phyloP scores from a whole-genome alignment of 2,888 invertebrate species.

The Tetranychus truncatus region DNA sequence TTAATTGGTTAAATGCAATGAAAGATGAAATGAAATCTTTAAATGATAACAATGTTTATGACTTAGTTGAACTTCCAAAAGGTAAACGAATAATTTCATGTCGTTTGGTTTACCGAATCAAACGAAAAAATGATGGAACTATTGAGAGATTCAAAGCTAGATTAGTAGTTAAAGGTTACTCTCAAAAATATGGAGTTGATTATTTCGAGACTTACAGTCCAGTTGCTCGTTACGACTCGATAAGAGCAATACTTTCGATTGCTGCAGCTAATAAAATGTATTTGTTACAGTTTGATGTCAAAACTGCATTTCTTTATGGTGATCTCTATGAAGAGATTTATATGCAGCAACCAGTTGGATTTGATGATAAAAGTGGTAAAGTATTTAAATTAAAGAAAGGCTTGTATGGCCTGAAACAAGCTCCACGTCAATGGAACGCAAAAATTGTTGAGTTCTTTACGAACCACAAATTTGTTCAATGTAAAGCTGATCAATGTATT shows the following conservation, averaged over 20 bases:
- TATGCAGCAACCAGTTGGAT: slow-evolving; percentile 25
- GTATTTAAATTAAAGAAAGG: not conserved
- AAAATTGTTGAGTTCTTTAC: not conserved
- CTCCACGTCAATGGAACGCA: not conserved
- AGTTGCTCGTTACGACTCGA: slow-evolving; percentile 21
- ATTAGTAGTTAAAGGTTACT: slow-evolving; percentile 24
- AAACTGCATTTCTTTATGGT: slow-evolving; percentile 25
- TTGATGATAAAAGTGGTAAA: slow-evolving; percentile 6
- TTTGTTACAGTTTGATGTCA: slow-evolving; percentile 22
- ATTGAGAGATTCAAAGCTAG: slow-evolving; percentile 33
- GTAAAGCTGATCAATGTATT: slow-evolving; percentile 22
- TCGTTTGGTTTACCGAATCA: slow-evolving; percentile 9
- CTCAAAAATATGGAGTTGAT: slow-evolving; percentile 15
- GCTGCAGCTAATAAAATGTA: slow-evolving; percentile 14
- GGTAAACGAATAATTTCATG: not conserved
- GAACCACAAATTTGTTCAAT: not conserved
- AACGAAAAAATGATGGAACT: slow-evolving; percentile 14
- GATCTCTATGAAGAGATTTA: slow-evolving; percentile 23
- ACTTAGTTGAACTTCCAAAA: not conserved
- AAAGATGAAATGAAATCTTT: not conserved
- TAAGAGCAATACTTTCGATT: slow-evolving; percentile 21
- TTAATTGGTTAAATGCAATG: not conserved
- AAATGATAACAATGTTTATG: not conserved
- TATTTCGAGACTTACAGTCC: slow-evolving; percentile 26
- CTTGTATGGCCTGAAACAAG: not conserved